Percentiles rank a stretch among this genome's conserved stretches.
phyloP scores from a whole-genome alignment of 2,113 vertebrate species.

The Sapayoa aenigma region DNA sequence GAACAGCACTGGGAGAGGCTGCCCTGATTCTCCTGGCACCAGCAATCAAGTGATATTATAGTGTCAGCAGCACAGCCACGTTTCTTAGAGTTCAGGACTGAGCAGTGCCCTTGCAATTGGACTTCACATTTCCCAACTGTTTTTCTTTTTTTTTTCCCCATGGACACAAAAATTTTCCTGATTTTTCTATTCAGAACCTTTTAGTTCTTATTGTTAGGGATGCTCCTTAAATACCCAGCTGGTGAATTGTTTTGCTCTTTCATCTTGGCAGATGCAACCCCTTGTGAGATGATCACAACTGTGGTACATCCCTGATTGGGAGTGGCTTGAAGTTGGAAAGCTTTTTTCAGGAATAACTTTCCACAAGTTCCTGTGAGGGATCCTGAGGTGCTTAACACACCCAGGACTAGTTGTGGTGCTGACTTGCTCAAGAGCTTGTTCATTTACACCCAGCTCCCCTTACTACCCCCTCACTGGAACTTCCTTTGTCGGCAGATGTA shows the following conservation, averaged over 20 bases:
- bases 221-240: background rate
- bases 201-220: background rate
- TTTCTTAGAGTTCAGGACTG: background rate
- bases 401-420: background rate
- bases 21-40: conserved; percentile 31
- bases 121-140: background rate
- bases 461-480: background rate
- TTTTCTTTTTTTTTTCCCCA: background rate
- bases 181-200: background rate
- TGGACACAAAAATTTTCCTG: background rate
- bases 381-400: background rate
- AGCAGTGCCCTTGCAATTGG: background rate
- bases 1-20: conserved; percentile 72
- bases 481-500: too few species aligned
- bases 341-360: background rate
- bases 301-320: background rate
- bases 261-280: background rate
- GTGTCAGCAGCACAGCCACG: background rate
- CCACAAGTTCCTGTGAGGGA: background rate
- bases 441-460: background rate
- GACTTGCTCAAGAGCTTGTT: background rate
- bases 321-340: background rate
- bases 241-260: background rate
- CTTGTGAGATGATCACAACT: background rate
- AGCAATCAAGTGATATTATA: background rate